Evolutionary conservation across 1,140 invertebrate species (phyloP).

Genomic region (Dreissena rostriformis): DNA sequence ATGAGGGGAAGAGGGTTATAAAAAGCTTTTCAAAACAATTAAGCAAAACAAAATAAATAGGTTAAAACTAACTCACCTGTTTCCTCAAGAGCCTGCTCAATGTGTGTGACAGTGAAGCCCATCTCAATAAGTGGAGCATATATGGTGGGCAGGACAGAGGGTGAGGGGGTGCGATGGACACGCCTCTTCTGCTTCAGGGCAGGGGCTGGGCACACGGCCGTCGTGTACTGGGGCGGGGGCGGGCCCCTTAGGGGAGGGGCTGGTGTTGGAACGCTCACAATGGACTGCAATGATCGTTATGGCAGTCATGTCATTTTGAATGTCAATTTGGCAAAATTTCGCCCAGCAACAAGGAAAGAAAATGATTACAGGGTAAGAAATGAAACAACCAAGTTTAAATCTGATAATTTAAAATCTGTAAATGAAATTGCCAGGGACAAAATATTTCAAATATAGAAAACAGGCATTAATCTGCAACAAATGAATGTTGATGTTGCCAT

Average conservation of each 20-base stretch:
- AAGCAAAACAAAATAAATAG: background rate
- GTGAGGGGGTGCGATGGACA: conserved; percentile 79
- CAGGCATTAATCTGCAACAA: too few relatives aligned
- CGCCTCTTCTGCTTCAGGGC: conserved; percentile 22
- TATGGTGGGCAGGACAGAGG: conserved; percentile 82
- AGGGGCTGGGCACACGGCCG: background rate
- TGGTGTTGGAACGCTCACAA: conserved; percentile 49
- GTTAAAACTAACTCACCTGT: conserved; percentile 78
- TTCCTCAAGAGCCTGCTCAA: conserved; percentile 84
- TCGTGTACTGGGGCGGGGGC: conserved; percentile 48
- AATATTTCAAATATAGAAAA: too few relatives aligned
- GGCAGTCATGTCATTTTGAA: background rate
- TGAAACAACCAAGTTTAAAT: too few relatives aligned
- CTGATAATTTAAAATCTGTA: too few relatives aligned
- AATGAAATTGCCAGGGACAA: too few relatives aligned
- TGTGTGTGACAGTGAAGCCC: conserved; percentile 85
- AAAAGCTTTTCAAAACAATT: background rate
- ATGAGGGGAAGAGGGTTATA: too few relatives aligned
- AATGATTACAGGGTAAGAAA: too few relatives aligned
- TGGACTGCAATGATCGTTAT: background rate
- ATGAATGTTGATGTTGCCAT: too few relatives aligned
- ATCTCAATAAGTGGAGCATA: conserved; percentile 85
- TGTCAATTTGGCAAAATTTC: background rate
- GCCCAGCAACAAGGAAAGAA: too few relatives aligned
- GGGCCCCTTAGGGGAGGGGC: conserved; percentile 49